Evolutionary conservation across 2,888 invertebrate genomes (phyloP).

Genomic region (Beris chalybata): DNA sequence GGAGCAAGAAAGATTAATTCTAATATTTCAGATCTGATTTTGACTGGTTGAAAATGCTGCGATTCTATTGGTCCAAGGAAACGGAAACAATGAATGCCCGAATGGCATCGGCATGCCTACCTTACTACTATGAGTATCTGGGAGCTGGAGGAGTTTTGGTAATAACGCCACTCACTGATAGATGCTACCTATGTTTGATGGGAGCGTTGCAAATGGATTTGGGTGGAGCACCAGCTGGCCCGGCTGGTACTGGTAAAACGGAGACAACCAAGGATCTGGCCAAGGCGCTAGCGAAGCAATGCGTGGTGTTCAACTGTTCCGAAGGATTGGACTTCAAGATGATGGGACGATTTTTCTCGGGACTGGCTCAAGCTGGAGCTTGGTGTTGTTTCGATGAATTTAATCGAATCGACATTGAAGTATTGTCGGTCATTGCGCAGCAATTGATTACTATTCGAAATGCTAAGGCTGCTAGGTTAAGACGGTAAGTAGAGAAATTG

Average conservation of each 20-base stretch:
- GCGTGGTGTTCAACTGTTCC: conserved; percentile 90
- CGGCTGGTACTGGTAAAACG: conserved; percentile 87
- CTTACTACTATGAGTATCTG: conserved; percentile 89
- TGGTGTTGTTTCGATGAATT: conserved; percentile 95
- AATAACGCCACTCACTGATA: conserved; percentile 87
- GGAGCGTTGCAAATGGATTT: conserved; percentile 85
- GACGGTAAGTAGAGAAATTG: conserved; percentile 45
- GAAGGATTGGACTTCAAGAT: conserved; percentile 65
- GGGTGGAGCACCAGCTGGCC: conserved; percentile 88
- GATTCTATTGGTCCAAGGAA: conserved; percentile 83
- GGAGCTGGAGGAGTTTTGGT: conserved; percentile 85
- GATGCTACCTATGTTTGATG: conserved; percentile 85
- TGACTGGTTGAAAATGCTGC: conserved; percentile 88
- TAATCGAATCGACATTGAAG: conserved; percentile 88
- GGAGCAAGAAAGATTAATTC: conserved; percentile 2
- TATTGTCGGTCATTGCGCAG: conserved; percentile 86
- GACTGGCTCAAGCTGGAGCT: conserved; percentile 85
- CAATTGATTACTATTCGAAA: conserved; percentile 86
- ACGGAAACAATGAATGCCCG: conserved; percentile 77
- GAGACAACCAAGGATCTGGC: conserved; percentile 90
- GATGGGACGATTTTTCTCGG: conserved; percentile 90
- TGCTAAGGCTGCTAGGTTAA: conserved; percentile 72
- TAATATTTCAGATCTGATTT: conserved; percentile 65
- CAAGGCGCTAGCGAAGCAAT: conserved; percentile 84
- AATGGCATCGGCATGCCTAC: conserved; percentile 83